A percentile compares a stretch with the other conserved stretches of the same genome.
These are phyloP conservation scores for Sphaerodactylus townsendi DNA, from an alignment of 2,113 vertebrate species.

Conservation along the genomic window DNA sequence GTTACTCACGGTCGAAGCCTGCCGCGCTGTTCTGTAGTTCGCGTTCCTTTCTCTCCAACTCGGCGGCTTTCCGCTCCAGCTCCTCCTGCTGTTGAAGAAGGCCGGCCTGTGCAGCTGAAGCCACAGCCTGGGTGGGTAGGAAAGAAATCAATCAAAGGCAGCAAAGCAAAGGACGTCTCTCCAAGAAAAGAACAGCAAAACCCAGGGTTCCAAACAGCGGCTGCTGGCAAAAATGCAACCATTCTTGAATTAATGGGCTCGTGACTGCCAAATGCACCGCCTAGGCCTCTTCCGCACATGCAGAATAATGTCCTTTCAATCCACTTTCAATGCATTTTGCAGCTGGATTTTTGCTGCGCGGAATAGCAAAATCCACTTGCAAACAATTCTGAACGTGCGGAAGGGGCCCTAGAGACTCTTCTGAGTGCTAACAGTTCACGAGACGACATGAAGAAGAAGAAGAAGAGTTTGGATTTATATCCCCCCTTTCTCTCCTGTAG, in stretches of 20 bases:
- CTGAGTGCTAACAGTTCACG: neutral
- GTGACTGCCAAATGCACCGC: neutral
- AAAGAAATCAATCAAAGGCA: neutral
- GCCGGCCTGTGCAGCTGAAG: slow-evolving; percentile 84
- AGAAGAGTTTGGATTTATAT: too few relatives aligned
- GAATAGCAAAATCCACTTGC: too few relatives aligned
- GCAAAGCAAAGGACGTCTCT: neutral
- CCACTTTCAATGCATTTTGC: too few relatives aligned
- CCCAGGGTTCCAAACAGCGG: neutral
- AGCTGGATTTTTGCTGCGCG: too few relatives aligned
- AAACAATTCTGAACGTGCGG: too few relatives aligned
- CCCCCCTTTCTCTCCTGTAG: too few relatives aligned
- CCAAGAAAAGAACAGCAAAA: neutral
- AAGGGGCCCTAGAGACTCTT: too few relatives aligned
- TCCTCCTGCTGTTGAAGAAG: slow-evolving; percentile 94
- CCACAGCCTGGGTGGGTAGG: slow-evolving; percentile 72
- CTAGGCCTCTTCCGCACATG: too few relatives aligned
- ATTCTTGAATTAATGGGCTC: neutral
- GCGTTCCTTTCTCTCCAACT: slow-evolving; percentile 91
- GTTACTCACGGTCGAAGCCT: slow-evolving; percentile 70
- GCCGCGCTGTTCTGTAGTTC: slow-evolving; percentile 81
- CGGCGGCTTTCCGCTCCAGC: slow-evolving; percentile 92
- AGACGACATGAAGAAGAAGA: neutral
- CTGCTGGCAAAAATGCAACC: neutral
- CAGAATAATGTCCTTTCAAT: too few relatives aligned